Percentiles rank a stretch among this genome's conserved stretches.
phyloP scores from a whole-genome alignment of 2,797 vertebrate species.

The Brachyrhaphis roseni region DNA sequence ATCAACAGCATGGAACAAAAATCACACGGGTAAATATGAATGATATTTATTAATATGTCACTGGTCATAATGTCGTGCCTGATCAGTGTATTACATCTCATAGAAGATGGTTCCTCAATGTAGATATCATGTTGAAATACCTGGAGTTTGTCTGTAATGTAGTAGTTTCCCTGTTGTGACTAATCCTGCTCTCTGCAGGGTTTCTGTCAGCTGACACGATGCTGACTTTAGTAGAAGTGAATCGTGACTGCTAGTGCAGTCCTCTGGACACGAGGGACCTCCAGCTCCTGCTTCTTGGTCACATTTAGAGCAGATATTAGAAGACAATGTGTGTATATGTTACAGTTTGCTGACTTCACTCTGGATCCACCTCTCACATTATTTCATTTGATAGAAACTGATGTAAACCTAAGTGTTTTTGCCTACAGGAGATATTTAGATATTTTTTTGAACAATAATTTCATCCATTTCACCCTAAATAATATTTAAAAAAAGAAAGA shows the following conservation, averaged over 20 bases:
- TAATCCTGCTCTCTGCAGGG: constrained; percentile 33
- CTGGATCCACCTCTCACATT: not conserved
- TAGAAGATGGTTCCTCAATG: constrained; percentile 23
- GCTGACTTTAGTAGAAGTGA: constrained; percentile 43
- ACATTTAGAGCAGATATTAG: constrained; percentile 1
- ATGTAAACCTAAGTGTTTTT: not conserved
- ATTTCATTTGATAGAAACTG: constrained; percentile 5
- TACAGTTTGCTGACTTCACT: not conserved
- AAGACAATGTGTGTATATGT: not conserved
- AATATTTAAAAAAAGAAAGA: not conserved
- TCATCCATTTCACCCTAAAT: not conserved
- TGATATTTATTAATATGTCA: not conserved
- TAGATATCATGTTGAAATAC: constrained; percentile 8
- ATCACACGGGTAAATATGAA: not conserved
- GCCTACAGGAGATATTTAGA: not conserved
- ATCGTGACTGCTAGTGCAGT: constrained; percentile 23
- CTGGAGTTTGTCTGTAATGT: constrained; percentile 8
- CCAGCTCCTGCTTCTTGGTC: not conserved
- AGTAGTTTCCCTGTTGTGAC: constrained; percentile 35
- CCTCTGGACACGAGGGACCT: not conserved
- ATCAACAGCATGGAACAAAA: not conserved
- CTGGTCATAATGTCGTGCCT: not conserved
- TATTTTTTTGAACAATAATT: not conserved
- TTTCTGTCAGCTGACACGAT: constrained; percentile 31
- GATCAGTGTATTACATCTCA: not conserved